Percentiles rank a stretch among this genome's conserved stretches.
These are phyloP conservation scores for Rallus crepitans DNA, from an alignment of 2,797 vertebrate genomes.

Conservation along the genomic window DNA sequence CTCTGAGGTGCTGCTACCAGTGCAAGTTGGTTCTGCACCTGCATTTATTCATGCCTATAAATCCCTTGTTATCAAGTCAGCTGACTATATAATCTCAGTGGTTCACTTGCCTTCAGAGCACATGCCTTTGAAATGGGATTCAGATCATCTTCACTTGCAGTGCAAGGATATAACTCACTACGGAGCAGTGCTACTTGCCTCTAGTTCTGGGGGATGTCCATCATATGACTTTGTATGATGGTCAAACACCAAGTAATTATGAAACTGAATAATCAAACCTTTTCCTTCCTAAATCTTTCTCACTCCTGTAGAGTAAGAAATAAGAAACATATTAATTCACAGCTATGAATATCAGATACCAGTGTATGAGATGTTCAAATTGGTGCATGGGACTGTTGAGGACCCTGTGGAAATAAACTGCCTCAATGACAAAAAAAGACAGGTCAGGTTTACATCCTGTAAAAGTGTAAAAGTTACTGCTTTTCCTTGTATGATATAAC, in stretches of 20 bases:
- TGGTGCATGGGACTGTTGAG: not conserved
- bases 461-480: conserved; percentile 9
- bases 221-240: not conserved
- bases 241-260: not conserved
- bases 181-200: not conserved
- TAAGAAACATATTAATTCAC: not conserved
- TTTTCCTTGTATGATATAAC: not conserved
- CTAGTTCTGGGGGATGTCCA: not conserved
- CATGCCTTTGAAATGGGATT: not conserved
- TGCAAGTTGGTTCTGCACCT: not conserved
- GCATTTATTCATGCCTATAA: not conserved
- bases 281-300: not conserved
- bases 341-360: not conserved
- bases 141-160: fast-evolving
- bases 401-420: not conserved
- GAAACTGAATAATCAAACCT: not conserved
- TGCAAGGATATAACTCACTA: not conserved
- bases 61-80: not conserved
- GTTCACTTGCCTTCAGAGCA: not conserved
- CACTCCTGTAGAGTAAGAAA: not conserved
- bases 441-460: not conserved
- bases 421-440: not conserved
- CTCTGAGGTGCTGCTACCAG: not conserved
- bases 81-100: not conserved
- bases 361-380: not conserved